Percentiles rank a stretch among this genome's conserved stretches.
phyloP scores from a whole-genome alignment of 2,888 invertebrate species.

The Agrotis puta region DNA sequence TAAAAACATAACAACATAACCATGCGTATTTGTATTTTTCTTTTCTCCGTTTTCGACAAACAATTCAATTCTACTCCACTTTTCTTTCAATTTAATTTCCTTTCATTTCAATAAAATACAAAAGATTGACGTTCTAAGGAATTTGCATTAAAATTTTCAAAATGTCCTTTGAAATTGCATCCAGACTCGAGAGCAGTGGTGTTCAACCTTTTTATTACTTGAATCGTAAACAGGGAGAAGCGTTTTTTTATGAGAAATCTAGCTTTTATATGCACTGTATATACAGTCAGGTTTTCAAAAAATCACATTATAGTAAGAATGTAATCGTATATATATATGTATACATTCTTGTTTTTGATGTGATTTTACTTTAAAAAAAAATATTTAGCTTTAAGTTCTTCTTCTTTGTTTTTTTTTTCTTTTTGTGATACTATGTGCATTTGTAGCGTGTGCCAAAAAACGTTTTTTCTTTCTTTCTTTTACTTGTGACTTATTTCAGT shows the following conservation, averaged over 20 bases:
- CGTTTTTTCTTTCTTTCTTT: no score
- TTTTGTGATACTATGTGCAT: no score
- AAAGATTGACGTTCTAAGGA: conserved; percentile 50
- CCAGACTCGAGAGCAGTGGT: conserved; percentile 26
- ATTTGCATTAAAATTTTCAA: conserved; percentile 55
- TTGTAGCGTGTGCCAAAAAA: no score
- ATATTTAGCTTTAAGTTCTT: no score
- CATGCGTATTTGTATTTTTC: neutral
- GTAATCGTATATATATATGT: no score
- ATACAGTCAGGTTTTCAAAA: no score
- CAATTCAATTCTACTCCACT: conserved; percentile 26
- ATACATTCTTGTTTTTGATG: no score
- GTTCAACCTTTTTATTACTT: conserved; percentile 49
- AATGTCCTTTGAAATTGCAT: conserved; percentile 54
- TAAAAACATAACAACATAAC: neutral
- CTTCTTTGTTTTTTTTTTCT: no score
- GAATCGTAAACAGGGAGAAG: neutral
- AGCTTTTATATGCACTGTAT: no score
- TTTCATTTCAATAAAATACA: conserved; percentile 38
- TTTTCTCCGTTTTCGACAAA: conserved; percentile 19
- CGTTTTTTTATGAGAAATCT: conserved; percentile 4
- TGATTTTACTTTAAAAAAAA: no score
- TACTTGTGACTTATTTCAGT: neutral
- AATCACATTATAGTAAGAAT: no score
- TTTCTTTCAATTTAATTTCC: conserved; percentile 27